Evolutionary conservation across 2,888 invertebrate species (phyloP).

Genomic region (Lasioglossum leucozonium): DNA sequence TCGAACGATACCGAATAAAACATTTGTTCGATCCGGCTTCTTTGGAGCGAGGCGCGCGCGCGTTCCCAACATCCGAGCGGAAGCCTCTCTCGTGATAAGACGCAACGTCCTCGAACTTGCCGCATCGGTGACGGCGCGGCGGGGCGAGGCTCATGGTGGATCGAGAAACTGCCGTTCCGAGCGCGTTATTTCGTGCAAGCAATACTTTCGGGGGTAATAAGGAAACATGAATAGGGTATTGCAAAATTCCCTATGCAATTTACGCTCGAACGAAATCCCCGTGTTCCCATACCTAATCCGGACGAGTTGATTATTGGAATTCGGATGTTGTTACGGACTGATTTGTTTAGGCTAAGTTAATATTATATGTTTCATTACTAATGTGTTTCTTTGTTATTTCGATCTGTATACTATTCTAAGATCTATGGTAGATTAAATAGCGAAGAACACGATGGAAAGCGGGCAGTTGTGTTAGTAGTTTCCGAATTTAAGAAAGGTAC

Average conservation of each 20-base stretch:
- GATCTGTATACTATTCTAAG: no score
- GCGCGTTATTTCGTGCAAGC: background rate
- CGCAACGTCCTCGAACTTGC: slow-evolving; percentile 15
- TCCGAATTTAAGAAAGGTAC: no score
- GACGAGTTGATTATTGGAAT: background rate
- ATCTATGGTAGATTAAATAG: no score
- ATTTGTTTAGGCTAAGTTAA: no score
- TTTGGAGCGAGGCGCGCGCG: background rate
- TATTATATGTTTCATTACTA: no score
- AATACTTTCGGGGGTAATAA: background rate
- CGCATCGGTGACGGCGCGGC: background rate
- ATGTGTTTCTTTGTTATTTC: no score
- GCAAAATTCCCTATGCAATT: background rate
- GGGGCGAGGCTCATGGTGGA: background rate
- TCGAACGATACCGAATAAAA: background rate
- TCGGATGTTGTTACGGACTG: no score
- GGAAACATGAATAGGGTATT: background rate
- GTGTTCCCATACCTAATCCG: no score
- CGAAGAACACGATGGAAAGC: no score
- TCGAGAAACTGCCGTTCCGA: background rate
- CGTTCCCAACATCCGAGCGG: no score
- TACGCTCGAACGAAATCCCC: background rate
- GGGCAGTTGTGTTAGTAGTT: no score
- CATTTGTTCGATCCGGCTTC: background rate
- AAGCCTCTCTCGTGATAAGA: background rate